Base-by-base conservation (phyloP, 2,113 vertebrate species). In the Panthera leo region DNA sequence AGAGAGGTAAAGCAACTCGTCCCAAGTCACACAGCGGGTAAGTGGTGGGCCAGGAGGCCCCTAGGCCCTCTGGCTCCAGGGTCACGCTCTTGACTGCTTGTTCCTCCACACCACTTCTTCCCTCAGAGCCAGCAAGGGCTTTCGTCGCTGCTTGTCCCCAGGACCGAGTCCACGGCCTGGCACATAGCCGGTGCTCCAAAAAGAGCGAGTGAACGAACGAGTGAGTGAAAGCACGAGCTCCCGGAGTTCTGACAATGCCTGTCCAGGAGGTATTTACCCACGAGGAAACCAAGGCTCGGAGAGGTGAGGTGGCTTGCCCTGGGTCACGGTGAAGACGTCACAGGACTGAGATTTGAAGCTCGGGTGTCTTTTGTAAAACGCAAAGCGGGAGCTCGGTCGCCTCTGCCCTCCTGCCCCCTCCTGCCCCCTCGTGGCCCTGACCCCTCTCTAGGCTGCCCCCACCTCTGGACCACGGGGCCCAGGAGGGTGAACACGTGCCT, bases 361-460 rank as follows among this genome's bases (percentile, higher is more conserved):
- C 1, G 10, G 18, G 10, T 19, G 93, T 83, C 73, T 53, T 48
- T 68, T 34, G 39, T 71, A 3, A 61, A 86, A 71, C 3, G 9
- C 34, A 3, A 13, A 13, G 4, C 2, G n/a, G 31, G 3, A n/a
- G 34, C 10, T n/a, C 42, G 0, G 1, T 18, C 2, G 29, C 19
- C 14, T 61, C n/a, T 63, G 31, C 23, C 42, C 36, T 48, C 23
- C 55, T 70, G 19, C 34, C 21, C 23, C 42, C 36, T 48, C 23
- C 55, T 70, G 19, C 34, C 21, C 27, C 13, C 84, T 65, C 1
- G 0, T 0, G 29, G 55, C 65, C 79, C 61, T 27, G 27, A 45
- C 39, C 34, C 65, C 19, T 14, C 83, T 36, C 42, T 8, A 14
- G 42, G 27, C 19, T 7, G 25, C 3, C 58, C n/a, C 21, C 14